phyloP scores from a whole-genome alignment of 92 coral and sea anemone species.

The Plumapathes pennacea region DNA sequence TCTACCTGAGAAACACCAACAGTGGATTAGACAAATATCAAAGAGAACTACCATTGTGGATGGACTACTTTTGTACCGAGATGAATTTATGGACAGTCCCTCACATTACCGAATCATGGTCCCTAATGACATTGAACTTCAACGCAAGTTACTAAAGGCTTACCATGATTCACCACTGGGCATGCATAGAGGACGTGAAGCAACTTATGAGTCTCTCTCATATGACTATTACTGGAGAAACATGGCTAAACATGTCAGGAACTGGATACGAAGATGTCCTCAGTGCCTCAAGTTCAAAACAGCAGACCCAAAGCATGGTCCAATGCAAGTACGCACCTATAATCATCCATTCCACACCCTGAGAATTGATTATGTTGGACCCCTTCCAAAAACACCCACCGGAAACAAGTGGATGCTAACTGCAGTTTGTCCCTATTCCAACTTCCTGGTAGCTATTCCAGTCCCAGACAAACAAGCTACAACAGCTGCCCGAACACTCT shows the following conservation, averaged over 20 bases:
- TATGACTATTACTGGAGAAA: slow-evolving; percentile 44
- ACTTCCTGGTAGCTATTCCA: slow-evolving; percentile 34
- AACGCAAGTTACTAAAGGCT: slow-evolving; percentile 6
- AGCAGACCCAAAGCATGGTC: slow-evolving; percentile 32
- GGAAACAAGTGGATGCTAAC: slow-evolving; percentile 47
- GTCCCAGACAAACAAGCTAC: slow-evolving; percentile 49
- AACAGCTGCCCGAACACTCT: slow-evolving; percentile 40
- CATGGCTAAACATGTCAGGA: slow-evolving; percentile 49
- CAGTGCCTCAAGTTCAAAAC: slow-evolving; percentile 34
- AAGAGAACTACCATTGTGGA: slow-evolving; percentile 41
- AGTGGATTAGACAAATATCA: slow-evolving; percentile 56
- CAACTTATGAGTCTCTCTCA: slow-evolving; percentile 53
- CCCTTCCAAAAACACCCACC: slow-evolving; percentile 20
- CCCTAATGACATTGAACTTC: slow-evolving; percentile 21
- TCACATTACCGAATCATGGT: slow-evolving; percentile 20
- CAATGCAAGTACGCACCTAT: slow-evolving; percentile 50
- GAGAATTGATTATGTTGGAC: slow-evolving; percentile 43
- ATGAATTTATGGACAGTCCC: slow-evolving; percentile 47
- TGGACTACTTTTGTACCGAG: slow-evolving; percentile 35
- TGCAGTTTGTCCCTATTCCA: slow-evolving; percentile 19
- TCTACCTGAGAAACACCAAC: slow-evolving; percentile 24
- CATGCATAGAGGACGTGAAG: slow-evolving; percentile 59
- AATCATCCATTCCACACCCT: slow-evolving; percentile 48
- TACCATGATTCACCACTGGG: slow-evolving; percentile 45
- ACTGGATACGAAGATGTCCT: slow-evolving; percentile 60